A percentile compares a stretch with the other conserved stretches of the same genome.
Conservation (phyloP, 1,140 invertebrate species). For the Frieseomelitta varia region DNA sequence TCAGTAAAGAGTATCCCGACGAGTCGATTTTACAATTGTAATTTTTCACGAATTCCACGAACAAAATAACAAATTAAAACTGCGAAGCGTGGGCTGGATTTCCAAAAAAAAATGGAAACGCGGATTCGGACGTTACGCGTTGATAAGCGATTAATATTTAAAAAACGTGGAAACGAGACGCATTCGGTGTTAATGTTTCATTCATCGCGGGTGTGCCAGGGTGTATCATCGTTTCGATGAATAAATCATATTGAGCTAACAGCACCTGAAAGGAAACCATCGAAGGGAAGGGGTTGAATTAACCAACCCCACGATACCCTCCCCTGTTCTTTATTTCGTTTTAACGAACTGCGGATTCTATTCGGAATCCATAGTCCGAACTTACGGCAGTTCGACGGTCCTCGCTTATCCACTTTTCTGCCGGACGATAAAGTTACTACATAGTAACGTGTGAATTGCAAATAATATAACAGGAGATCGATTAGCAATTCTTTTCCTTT, state of each 20-base stretch:
- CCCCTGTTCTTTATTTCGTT: background rate
- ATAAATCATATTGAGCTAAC: slow-evolving; percentile 12
- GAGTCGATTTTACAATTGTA: background rate
- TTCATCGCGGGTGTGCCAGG: slow-evolving; percentile 21
- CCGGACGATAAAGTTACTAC: background rate
- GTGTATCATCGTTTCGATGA: slow-evolving; percentile 1
- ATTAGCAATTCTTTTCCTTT: background rate
- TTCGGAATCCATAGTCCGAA: background rate
- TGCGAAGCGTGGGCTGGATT: background rate
- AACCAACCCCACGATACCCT: background rate
- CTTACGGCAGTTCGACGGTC: background rate
- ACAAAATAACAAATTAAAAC: too few species aligned
- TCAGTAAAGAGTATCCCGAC: background rate
- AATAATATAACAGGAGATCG: background rate
- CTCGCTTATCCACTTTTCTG: background rate
- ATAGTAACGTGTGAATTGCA: background rate
- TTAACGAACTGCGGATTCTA: background rate
- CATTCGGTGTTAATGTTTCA: slow-evolving; percentile 50
- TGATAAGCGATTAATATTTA: slow-evolving; percentile 51
- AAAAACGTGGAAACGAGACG: slow-evolving; percentile 41
- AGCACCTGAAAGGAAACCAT: background rate
- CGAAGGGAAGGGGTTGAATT: background rate
- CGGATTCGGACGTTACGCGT: background rate
- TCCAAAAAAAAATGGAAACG: background rate
- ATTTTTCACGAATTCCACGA: too few species aligned